Percentiles rank a stretch among this genome's conserved stretches.
Conservation (phyloP, 2,113 vertebrate genomes). For the Euleptes europaea region DNA sequence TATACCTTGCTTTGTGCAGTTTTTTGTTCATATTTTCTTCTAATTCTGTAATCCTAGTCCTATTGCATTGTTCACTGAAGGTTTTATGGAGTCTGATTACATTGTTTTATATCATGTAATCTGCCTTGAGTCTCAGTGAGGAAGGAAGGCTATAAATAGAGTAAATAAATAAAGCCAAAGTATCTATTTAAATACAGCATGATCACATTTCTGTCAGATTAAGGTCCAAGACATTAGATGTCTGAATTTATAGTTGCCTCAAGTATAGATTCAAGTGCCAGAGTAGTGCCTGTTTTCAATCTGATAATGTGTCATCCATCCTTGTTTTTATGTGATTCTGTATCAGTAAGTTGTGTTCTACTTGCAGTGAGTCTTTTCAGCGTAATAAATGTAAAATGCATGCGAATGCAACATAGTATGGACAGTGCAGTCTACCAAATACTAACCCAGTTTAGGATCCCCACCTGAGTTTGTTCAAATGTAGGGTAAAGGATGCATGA, state of each 20-base stretch:
- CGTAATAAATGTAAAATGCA: background rate
- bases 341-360: background rate
- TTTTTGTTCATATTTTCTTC: too few relatives aligned
- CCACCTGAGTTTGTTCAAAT: background rate
- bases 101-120: too few relatives aligned
- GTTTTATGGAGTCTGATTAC: too few relatives aligned
- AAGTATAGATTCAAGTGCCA: background rate
- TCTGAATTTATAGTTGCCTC: background rate
- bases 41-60: too few relatives aligned
- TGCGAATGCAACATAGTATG: background rate
- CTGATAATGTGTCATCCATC: background rate
- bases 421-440: background rate
- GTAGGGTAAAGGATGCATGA: background rate
- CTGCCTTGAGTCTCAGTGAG: too few relatives aligned
- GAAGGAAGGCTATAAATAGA: too few relatives aligned
- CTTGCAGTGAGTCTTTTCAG: background rate
- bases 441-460: background rate
- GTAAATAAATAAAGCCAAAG: too few relatives aligned
- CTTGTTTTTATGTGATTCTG: background rate
- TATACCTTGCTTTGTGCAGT: too few relatives aligned
- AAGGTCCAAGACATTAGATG: background rate
- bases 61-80: too few relatives aligned
- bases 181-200: too few relatives aligned
- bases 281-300: background rate
- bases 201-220: too few relatives aligned